Base-by-base conservation (phyloP, 2,888 invertebrate genomes). In the Nomada fabriciana region DNA sequence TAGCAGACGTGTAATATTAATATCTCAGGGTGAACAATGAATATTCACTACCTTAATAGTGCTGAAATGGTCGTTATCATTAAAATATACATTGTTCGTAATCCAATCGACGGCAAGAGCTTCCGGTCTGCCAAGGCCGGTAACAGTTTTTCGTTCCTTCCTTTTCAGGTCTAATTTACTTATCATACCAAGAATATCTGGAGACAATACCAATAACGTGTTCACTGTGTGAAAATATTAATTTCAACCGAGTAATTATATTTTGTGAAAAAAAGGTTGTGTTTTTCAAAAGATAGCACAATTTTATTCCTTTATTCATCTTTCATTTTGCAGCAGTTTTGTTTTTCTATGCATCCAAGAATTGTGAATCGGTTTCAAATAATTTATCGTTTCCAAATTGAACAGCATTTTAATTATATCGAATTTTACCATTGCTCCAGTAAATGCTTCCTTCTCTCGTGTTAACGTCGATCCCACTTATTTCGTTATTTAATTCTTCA, bases 21-120 rank as follows among this genome's bases (percentile, higher is more conserved):
- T 10, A 3, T 29, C 4, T 7, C 1, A 13, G 52, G 9, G 7
- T 20, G 9, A 67, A 57, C 13, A 11, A 42, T 57, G 11, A 68
- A 47, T 20, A 42, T 63, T 23, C 18, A 13, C 23, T 84, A 92
- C 92, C 82, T 90, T 91, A 60, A 94, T 93, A 1, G 80, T 70
- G 20, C 86, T 76, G 3, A 78, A 80, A 50, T 84, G 83, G 60
- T 84, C 79, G 13, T 93, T 94, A 87, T 96, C 95, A 76, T 95
- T 95, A 85, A 96, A 96, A 92, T 97, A 97, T 0, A 97, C 94
- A 90, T 97, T 97, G 15, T 95, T 95, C 0, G 97, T 96, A 36
- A 96, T 93, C 97, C 97, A 97, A 89, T 98, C 97, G 2, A 97
- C 94, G 0, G 96, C 95, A 55, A 97, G 90, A 93, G 96, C 94